phyloP scores from a whole-genome alignment of 2,888 invertebrate genomes.

The Iselma pallidipennis region DNA sequence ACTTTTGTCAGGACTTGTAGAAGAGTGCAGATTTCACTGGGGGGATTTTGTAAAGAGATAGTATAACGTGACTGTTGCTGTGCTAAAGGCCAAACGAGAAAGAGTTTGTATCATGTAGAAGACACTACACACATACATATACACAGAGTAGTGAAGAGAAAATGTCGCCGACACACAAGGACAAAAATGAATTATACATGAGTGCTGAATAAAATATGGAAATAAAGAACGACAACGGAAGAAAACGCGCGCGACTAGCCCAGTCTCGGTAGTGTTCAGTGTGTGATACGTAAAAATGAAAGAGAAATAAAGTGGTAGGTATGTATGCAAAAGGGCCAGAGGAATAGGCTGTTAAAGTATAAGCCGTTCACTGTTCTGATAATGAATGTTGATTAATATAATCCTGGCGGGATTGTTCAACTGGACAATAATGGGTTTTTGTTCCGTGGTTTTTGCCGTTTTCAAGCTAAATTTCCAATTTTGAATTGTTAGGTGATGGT shows the following conservation, averaged over 20 bases:
- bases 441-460: constrained; percentile 7
- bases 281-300: constrained; percentile 35
- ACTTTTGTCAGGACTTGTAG: constrained; percentile 3
- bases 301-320: constrained; percentile 17
- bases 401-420: constrained; percentile 22
- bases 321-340: background rate
- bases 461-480: background rate
- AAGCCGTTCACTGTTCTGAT: constrained; percentile 2
- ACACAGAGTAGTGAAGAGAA: constrained; percentile 30
- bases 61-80: constrained; percentile 11
- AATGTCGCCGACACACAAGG: constrained; percentile 36
- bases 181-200: constrained; percentile 54
- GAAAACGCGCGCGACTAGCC: constrained; percentile 4
- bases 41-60: constrained; percentile 2
- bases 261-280: constrained; percentile 12
- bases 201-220: constrained; percentile 52
- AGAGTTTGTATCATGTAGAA: constrained; percentile 35
- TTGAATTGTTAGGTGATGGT: no score
- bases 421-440: constrained; percentile 8
- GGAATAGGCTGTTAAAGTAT: constrained; percentile 1
- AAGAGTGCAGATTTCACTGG: background rate
- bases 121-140: background rate
- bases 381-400: constrained; percentile 34
- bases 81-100: constrained; percentile 36
- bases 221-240: constrained; percentile 46